Evolutionary conservation across 2,797 vertebrate genomes (phyloP), one percentile per base, ranked within the genome.

Genomic region (Smutsia temminckii): DNA sequence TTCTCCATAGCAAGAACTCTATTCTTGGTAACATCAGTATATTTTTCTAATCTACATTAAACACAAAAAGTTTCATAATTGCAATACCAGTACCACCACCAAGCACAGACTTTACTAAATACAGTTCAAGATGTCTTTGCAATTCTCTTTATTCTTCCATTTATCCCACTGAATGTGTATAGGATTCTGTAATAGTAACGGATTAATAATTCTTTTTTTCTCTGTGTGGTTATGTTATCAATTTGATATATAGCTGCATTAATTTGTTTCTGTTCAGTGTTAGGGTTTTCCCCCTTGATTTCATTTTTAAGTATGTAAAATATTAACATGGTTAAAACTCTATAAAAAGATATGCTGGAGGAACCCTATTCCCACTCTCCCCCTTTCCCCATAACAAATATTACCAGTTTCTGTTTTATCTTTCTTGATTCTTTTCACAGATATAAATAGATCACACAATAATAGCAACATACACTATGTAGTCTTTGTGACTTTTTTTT

Each of bases 371-470:
- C 17, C 34, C 9, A 49, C 34, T 29, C 14, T 34, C 0, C 14
- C 14, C 13, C 23, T 51, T 40, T 14, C 2, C 7, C 13, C 5
- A n/a, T 68, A 83, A 59, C 9, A 63, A 29, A 23, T 32, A 3
- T 11, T 75, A 37, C 59, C 63, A 84, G 69, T 32, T 92, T 90
- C 77, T 83, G 27, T 61, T 78, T 92, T 77, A 49, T 53, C 71
- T 93, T 57, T 83, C 25, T 40, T 89, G 29, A 51, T 80, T 94
- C 37, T 89, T 59, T 83, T 63, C 83, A 20, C 49, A 89, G n/a
- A 9, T 84, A 61, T 29, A 51, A 80, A 77, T 9, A 74, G 20
- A 91, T 23, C 46, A 23, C 13, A 46, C 72, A 51, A 51, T 17
- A n/a, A 51, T 53, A n/a, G 32, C 51, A 53, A 68, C 53, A 55